Percentiles rank a stretch among this genome's conserved stretches.
These are phyloP conservation scores for Trachelus tabidus DNA, from an alignment of 2,888 invertebrate species.

Conservation along the genomic window DNA sequence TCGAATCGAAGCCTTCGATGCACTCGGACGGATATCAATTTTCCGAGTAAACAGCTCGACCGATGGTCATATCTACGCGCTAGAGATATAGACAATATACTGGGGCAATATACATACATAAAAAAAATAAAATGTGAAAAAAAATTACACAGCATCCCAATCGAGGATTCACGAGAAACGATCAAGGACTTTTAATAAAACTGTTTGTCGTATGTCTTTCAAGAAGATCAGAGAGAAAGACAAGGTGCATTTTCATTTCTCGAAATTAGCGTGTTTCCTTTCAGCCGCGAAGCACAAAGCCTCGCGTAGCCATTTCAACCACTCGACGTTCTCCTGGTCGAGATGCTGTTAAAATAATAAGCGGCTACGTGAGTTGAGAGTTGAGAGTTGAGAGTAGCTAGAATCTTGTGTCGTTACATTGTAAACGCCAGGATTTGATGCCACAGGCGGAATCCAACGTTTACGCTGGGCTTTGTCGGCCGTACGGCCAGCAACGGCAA, in stretches of 20 bases:
- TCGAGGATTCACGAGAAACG: background rate
- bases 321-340: background rate
- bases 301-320: background rate
- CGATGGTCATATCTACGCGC: background rate
- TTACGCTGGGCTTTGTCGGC: background rate
- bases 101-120: background rate
- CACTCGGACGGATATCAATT: constrained; percentile 35
- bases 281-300: background rate
- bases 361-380: background rate
- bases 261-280: background rate
- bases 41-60: constrained; percentile 29
- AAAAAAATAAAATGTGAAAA: too few species aligned
- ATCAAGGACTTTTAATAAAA: background rate
- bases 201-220: background rate
- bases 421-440: background rate
- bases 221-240: background rate
- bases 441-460: background rate
- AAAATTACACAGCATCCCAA: background rate
- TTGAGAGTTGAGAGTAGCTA: background rate
- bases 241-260: background rate
- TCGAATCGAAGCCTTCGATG: background rate
- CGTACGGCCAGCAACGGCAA: background rate
- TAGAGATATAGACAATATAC: background rate
- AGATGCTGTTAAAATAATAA: background rate
- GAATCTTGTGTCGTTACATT: background rate